phyloP scores from a whole-genome alignment of 2,888 invertebrate species.

The Euzophera pinguis region DNA sequence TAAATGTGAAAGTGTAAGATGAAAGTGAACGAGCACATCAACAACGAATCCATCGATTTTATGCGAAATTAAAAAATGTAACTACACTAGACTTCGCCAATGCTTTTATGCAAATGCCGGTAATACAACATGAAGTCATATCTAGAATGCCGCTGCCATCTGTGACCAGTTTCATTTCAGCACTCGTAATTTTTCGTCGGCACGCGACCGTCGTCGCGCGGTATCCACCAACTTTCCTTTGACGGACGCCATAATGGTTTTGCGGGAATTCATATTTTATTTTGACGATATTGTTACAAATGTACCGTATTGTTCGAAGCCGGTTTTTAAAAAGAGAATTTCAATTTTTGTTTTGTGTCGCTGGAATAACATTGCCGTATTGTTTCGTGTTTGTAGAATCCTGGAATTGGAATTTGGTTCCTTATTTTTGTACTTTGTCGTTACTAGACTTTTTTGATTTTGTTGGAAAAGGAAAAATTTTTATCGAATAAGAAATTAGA shows the following conservation, averaged over 20 bases:
- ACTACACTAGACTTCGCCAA: neutral
- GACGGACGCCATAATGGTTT: conserved; percentile 16
- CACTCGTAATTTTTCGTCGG: conserved; percentile 17
- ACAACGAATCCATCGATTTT: no score
- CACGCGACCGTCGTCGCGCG: conserved; percentile 17
- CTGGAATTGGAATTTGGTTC: neutral
- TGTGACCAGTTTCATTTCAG: conserved; percentile 17
- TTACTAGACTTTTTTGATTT: neutral
- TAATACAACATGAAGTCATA: conserved; percentile 6
- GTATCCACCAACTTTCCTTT: conserved; percentile 18
- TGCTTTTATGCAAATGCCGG: neutral
- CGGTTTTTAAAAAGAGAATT: neutral
- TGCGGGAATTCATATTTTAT: conserved; percentile 13
- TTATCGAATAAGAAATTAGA: no score
- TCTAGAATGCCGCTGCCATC: conserved; percentile 5
- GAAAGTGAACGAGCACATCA: no score
- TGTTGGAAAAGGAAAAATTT: no score
- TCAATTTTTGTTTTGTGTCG: neutral
- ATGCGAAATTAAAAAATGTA: neutral
- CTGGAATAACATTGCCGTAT: neutral
- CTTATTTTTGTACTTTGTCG: neutral
- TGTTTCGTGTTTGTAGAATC: neutral
- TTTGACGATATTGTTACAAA: conserved; percentile 8
- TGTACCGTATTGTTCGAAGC: conserved; percentile 3
- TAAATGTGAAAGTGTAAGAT: no score